Conservation (phyloP, 1,140 invertebrate genomes). For the Cotesia chilonis region DNA sequence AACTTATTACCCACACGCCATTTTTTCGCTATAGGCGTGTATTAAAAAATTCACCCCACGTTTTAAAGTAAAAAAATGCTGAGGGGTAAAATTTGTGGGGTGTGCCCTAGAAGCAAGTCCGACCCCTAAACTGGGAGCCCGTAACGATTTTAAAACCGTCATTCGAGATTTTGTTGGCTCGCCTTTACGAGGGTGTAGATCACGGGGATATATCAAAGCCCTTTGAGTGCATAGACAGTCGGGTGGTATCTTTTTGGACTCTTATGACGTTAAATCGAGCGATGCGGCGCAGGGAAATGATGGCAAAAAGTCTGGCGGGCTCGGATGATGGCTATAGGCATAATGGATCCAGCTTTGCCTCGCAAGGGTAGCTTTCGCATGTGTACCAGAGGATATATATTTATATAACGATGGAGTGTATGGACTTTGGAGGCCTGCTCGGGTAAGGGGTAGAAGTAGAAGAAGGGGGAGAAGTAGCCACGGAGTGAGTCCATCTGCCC, state of each 20-base stretch:
- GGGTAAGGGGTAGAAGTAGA: background rate
- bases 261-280: no score
- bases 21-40: constrained; percentile 8
- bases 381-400: constrained; percentile 9
- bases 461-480: constrained; percentile 41
- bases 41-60: background rate
- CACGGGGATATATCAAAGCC: no score
- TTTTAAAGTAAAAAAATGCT: background rate
- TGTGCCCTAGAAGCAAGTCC: background rate
- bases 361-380: background rate
- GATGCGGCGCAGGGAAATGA: no score
- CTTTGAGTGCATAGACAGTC: no score
- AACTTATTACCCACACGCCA: background rate
- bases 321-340: background rate
- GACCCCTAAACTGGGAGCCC: no score
- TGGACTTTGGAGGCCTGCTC: background rate
- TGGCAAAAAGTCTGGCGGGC: constrained; percentile 3
- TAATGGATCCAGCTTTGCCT: no score
- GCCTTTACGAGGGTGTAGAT: no score
- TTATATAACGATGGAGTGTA: background rate
- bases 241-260: no score
- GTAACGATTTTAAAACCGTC: no score
- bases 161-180: no score
- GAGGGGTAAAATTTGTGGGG: background rate
- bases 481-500: constrained; percentile 65